A percentile compares a stretch with the other conserved stretches of the same genome.
Evolutionary conservation across 2,888 invertebrate genomes (phyloP).

Genomic region (Leptarthrus brevirostris): DNA sequence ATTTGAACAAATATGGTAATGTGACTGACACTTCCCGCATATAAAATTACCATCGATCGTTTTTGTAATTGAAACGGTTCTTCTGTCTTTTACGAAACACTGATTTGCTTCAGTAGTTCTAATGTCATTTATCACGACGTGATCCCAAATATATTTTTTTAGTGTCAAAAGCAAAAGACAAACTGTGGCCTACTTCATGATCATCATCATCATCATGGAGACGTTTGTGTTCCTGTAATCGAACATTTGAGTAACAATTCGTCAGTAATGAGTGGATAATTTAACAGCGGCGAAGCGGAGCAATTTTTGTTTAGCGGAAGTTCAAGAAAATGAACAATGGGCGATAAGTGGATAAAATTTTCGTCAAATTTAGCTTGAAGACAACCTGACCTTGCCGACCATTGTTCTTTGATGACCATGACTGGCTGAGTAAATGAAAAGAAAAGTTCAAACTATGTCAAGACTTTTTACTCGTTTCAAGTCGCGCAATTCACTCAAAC

Average conservation of each 20-base stretch:
- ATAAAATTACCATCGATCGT: slow-evolving; percentile 11
- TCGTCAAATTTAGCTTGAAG: slow-evolving; percentile 12
- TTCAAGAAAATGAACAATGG: slow-evolving; percentile 16
- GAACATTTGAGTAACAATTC: too few relatives aligned
- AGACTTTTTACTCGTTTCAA: slow-evolving; percentile 5
- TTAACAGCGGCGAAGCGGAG: too few relatives aligned
- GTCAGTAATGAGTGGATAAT: too few relatives aligned
- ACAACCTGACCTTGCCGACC: slow-evolving; percentile 30
- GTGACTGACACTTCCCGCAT: not conserved
- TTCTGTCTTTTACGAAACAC: slow-evolving; percentile 12
- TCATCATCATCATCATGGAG: too few relatives aligned
- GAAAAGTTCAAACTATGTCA: slow-evolving; percentile 32
- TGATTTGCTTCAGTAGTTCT: slow-evolving; percentile 18
- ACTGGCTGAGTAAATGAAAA: slow-evolving; percentile 21
- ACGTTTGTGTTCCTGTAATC: too few relatives aligned
- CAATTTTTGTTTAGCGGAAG: not conserved
- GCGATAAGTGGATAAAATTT: slow-evolving; percentile 24
- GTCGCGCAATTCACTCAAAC: too few relatives aligned
- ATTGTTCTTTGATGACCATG: slow-evolving; percentile 36
- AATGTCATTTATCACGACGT: slow-evolving; percentile 18
- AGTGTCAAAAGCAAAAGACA: too few relatives aligned
- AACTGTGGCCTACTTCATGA: too few relatives aligned
- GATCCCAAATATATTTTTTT: not conserved
- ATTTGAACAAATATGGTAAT: too few relatives aligned
- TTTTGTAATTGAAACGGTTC: slow-evolving; percentile 24